Evolutionary conservation across 2,888 invertebrate species (phyloP).

Genomic region (Ophion costatus): DNA sequence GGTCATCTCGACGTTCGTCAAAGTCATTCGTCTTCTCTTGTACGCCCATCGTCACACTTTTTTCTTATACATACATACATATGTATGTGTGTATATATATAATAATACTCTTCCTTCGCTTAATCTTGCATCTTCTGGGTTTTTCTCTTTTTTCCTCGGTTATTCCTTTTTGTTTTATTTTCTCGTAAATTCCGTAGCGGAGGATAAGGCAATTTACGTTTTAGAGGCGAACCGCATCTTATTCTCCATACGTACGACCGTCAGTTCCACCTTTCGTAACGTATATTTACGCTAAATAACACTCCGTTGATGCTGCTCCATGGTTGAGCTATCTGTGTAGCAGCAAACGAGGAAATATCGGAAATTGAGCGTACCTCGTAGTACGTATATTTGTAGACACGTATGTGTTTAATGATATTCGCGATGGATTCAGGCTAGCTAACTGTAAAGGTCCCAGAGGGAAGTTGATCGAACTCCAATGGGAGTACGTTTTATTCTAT

Average conservation of each 20-base stretch:
- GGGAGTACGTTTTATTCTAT: conserved; percentile 50
- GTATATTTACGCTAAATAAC: conserved; percentile 64
- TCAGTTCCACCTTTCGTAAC: conserved; percentile 58
- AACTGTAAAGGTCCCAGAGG: conserved; percentile 62
- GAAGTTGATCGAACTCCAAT: conserved; percentile 55
- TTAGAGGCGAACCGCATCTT: conserved; percentile 35
- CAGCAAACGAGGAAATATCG: conserved; percentile 51
- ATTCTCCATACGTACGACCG: conserved; percentile 26
- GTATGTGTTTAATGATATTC: conserved; percentile 63
- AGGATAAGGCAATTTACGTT: conserved; percentile 53
- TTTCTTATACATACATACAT: not conserved
- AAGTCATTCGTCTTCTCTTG: conserved; percentile 37
- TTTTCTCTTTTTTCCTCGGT: not conserved
- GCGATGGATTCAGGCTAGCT: conserved; percentile 66
- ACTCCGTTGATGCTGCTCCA: conserved; percentile 43
- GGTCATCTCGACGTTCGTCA: conserved; percentile 43
- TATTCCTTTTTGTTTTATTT: conserved; percentile 19
- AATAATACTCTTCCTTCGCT: not conserved
- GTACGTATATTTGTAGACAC: conserved; percentile 16
- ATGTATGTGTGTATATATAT: not conserved
- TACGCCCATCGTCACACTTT: conserved; percentile 54
- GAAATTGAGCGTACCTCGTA: conserved; percentile 47
- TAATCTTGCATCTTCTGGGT: conserved; percentile 9
- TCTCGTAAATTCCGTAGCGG: conserved; percentile 17
- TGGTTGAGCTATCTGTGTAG: conserved; percentile 27